Percentiles rank a stretch among this genome's conserved stretches.
Conservation (phyloP, 2,888 invertebrate species). For the Drepanosiphum platanoidis region DNA sequence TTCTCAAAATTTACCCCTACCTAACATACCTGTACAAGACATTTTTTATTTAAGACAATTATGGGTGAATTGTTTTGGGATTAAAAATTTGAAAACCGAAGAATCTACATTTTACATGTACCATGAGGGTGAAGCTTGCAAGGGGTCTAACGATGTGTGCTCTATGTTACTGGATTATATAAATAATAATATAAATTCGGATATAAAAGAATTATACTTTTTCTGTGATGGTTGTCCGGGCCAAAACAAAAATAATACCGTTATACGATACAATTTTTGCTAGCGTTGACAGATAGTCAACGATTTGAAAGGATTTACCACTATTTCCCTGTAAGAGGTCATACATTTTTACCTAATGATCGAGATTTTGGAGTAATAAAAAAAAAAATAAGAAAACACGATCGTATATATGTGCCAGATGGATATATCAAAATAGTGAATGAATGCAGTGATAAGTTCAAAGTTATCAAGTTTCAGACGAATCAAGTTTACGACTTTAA, state of each 20-base stretch:
- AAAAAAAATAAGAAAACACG: background rate
- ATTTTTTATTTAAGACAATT: background rate
- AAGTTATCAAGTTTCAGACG: background rate
- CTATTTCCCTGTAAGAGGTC: background rate
- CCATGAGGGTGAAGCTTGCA: no score
- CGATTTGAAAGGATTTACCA: background rate
- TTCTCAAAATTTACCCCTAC: no score
- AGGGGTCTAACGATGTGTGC: background rate
- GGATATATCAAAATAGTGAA: slow-evolving; percentile 1
- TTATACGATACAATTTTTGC: background rate
- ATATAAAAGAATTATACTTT: background rate
- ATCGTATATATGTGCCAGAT: background rate
- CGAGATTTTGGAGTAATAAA: background rate
- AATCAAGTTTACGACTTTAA: background rate
- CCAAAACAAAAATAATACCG: background rate
- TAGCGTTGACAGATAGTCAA: background rate
- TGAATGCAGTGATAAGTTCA: background rate
- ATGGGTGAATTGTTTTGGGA: background rate
- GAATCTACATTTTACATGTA: background rate
- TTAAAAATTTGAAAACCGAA: background rate
- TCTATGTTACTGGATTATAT: background rate
- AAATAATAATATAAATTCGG: background rate
- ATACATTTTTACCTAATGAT: slow-evolving; percentile 4
- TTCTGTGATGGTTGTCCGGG: background rate
- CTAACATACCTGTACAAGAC: no score